Base-by-base conservation (phyloP, 1,140 invertebrate species). In the Oncopodura yosiiana region DNA sequence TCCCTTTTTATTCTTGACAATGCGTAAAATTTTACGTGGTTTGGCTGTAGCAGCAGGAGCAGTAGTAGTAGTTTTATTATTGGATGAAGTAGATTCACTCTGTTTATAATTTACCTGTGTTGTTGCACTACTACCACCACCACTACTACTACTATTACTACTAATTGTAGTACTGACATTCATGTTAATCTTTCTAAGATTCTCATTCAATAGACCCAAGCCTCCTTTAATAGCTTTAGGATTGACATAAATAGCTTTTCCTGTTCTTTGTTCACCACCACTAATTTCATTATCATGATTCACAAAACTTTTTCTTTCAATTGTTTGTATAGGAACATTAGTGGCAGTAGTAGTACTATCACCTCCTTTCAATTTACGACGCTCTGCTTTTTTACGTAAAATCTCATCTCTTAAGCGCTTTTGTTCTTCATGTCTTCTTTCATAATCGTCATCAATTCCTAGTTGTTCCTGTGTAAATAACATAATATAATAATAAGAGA, bases 391-490 rank as follows among this genome's bases (percentile, higher is more conserved):
- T 18, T 55, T 56, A 42, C 49, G 44, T n/a, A 63, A 37, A 19
- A 63, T 58, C 36, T 49, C 18, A 14, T 55, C 58, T 16, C 62
- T 21, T 29, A 55, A 26, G 38, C 39, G 16, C 37, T 58, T 58
- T 34, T 63, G 62, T 11, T 54, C 62, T 38, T 60, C 62, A 11
- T 60, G 8, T 46, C 45, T 58, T n/a, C 37, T 24, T 5, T 56
- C 18, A 27, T 63, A 63, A 19, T 60, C 62, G 23, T 58, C 58
- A 18, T 60, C 62, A 12, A 60, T 11, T 3, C 62, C 62, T 38
- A 63, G 3, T 19, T 51, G 16, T 57, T 54, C 32, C 38, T 61
- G 54, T 61, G 24, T 18, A 53, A n/a, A 42, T 26, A 42, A 30
- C 16, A 5, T 21, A 29, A 4, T 18, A 49, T 23, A 30, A 8